Base-by-base conservation (phyloP, 1,140 invertebrate genomes). In the Laupala kohalensis region DNA sequence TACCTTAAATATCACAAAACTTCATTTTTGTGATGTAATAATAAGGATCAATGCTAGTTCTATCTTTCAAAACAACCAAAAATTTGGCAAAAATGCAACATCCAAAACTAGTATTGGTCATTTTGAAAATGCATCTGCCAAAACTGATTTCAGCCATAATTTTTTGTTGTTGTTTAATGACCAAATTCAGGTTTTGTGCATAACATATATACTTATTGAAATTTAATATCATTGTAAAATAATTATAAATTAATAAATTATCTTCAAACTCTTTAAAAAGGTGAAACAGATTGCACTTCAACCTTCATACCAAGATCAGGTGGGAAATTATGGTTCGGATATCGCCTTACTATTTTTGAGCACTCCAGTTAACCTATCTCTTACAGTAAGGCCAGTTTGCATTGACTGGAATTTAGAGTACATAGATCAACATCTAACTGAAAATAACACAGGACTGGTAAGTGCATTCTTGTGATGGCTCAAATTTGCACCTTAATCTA, bases 311-410 rank as follows among this genome's bases (percentile, higher is more conserved):
- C 78, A 80, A 67, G 82, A 83, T 75, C 74, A 78, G 30, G 77
- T 79, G 62, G 80, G 81, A 68, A 83, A 83, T 68, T 84, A 82
- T 71, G 81, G 77, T 6, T 83, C 82, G 13, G 83, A 84, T 73
- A 73, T 83, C 15, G 81, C 81, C n/a, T 71, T 83, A 25, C 37
- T 84, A 4, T 74, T 81, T 67, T 72, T 84, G 23, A 73, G 77
- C 23, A 70, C 69, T 64, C 70, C 76, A 6, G 80, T 77, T 6
- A 13, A 72, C 6, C 76, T 82, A 3, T 75, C 76, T 37, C 29
- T 74, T 2, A 28, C 68, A 30, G 77, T 83, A 19, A 75, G 71
- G 69, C 81, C 82, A 2, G 79, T 77, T 64, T 84, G 82, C 71
- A 69, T 84, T 5, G 78, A 83, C 74, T 80, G 78, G 77, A 72